These are phyloP conservation scores for Rhynchomys soricoides DNA, from an alignment of 2,113 vertebrate species.

Conservation along the genomic window DNA sequence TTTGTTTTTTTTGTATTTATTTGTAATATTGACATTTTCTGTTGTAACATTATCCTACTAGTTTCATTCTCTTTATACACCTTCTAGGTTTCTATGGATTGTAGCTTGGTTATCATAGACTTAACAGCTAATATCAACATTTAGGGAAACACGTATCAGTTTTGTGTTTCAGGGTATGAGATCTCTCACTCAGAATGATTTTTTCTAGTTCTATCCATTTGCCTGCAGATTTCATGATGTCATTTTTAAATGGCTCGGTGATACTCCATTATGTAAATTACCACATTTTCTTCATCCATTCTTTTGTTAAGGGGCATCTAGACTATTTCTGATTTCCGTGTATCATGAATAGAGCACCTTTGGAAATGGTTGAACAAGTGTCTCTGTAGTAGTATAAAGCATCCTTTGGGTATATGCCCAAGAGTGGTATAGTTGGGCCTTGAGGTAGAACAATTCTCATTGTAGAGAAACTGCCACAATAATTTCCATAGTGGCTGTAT, in stretches of 20 bases:
- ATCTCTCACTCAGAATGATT: neutral
- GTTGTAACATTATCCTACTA: neutral
- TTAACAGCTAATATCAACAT: neutral
- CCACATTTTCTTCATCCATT: neutral
- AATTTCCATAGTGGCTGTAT: neutral
- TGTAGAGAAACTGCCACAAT: neutral
- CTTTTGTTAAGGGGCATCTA: neutral
- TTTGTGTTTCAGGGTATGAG: neutral
- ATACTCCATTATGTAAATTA: neutral
- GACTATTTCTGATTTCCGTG: neutral
- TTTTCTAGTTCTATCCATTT: neutral
- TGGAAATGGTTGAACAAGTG: neutral
- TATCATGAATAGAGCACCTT: neutral
- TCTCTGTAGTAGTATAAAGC: neutral
- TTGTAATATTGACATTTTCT: neutral
- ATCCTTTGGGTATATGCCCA: neutral
- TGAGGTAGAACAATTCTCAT: neutral
- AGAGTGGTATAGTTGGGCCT: neutral
- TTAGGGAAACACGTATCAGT: neutral
- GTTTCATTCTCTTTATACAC: neutral
- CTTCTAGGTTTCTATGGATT: neutral
- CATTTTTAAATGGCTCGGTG: neutral
- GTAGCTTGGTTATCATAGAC: neutral
- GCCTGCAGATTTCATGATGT: neutral
- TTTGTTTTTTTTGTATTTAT: neutral